Evolutionary conservation across 2,797 vertebrate species (phyloP), one percentile per base, ranked within the genome.

Genomic region (Acanthiza pusilla): DNA sequence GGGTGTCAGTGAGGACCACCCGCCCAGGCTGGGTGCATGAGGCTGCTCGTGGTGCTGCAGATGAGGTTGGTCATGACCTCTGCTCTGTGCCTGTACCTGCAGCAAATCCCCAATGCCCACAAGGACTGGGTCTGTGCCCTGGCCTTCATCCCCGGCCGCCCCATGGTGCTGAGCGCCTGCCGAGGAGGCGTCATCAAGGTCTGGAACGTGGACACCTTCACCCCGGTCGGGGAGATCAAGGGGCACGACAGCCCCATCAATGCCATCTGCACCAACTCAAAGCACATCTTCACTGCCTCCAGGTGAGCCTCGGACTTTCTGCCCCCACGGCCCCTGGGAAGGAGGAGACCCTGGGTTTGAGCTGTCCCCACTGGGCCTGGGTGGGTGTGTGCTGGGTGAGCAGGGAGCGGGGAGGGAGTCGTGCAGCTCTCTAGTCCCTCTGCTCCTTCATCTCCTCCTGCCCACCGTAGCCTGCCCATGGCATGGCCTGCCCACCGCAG

Each of bases 21-120:
- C 4, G 13, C 27, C 16, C 19, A 5, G 42, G 19, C 2, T 51
- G 89, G 11, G 16, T 57, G 48, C 5, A 1, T 4, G 47, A 43
- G 36, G 63, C 87, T 84, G 71, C 51, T 67, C 8, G 4, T 34
- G 68, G 20, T 71, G 70, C 73, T 93, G 70, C 54, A 75, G 66
- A 2, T 57, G 58, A 60, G 55, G 32, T 16, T 45, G 77, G 47
- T 88, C 23, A 53, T 2, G 5, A 10, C 54, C 42, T 75, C n/a
- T 8, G 11, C 71, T 71, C 82, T 94, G 32, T 88, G 61, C 62
- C 70, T 11, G 0, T 53, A 5, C 40, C 89, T 34, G 13, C 97
- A 99, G 99, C 99, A 99, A 99, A 99, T 99, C 96, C 99, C 99
- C 29, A 99, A 99, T 1, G 99, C 99, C 25, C 99, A 99, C 96